These are phyloP conservation scores for Colletes latitarsis DNA, from an alignment of 1,140 invertebrate species.

Conservation along the genomic window DNA sequence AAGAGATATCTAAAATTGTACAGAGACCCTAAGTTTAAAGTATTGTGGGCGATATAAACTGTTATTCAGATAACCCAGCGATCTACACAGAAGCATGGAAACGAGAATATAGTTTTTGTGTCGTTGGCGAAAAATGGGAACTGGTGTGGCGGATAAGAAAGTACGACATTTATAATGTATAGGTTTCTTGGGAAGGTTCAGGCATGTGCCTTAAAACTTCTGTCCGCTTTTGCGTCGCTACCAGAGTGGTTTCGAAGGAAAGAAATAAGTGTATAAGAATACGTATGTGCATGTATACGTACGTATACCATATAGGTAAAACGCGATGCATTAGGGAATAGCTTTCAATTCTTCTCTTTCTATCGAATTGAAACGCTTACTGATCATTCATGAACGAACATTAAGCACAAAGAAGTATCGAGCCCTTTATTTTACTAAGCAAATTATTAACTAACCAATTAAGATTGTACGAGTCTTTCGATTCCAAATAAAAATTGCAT, in stretches of 20 bases:
- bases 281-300: slow-evolving; percentile 31
- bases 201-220: slow-evolving; percentile 75
- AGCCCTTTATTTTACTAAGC: not conserved
- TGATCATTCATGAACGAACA: slow-evolving; percentile 1
- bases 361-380: not conserved
- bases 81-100: not conserved
- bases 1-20: no score
- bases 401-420: not conserved
- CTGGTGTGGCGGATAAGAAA: slow-evolving; percentile 32
- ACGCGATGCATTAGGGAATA: slow-evolving; percentile 35
- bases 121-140: slow-evolving; percentile 16
- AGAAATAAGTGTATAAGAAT: slow-evolving; percentile 67
- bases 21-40: no score
- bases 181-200: slow-evolving; percentile 72
- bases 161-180: slow-evolving; percentile 74
- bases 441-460: no score
- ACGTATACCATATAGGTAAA: slow-evolving; percentile 9
- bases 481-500: no score
- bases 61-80: not conserved
- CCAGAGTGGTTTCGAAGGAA: slow-evolving; percentile 68
- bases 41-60: no score
- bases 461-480: no score
- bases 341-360: slow-evolving; percentile 21
- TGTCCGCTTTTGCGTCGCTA: slow-evolving; percentile 67
- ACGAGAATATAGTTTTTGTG: slow-evolving; percentile 9